Evolutionary conservation across 2,888 invertebrate species (phyloP), one percentile per base, ranked within the genome.

Genomic region (Hartigia nigra): DNA sequence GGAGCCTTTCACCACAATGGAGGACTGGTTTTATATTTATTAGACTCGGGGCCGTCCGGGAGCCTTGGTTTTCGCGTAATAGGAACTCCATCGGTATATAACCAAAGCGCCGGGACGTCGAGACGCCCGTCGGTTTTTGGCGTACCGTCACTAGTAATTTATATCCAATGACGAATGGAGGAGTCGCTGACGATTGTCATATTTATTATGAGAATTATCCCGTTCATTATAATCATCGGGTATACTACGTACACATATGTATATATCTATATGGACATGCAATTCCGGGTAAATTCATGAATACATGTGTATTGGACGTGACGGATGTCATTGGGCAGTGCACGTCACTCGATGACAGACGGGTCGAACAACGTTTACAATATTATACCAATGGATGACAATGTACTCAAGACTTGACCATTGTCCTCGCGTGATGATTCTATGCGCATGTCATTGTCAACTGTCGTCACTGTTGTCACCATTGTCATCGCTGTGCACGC

Each of bases 21-120:
- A 32, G 87, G 82, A 84, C 76, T 84, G 87, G 87, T 88, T 87
- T 72, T 88, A 88, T 87, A 88, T 88, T 88, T 88, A 88, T 87
- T 87, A 88, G 85, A 86, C 86, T 86, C 82, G 85, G 84, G 85
- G 87, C 87, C 84, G 55, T 69, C 37, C 76, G 37, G 77, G 74
- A 31, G 70, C 75, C 31, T 74, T 75, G 78, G 79, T 81, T 83
- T 83, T 80, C 77, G 55, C 23, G 55, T 55, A 23, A 55, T 55
- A 9, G 23, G 55, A 23, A 55, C 55, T 55, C 14, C 55, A 9
- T 55, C 23, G 55, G 23, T 55, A 82, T 81, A 78, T 76, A 78
- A 76, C 79, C 82, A 80, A 78, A 81, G 76, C 70, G 80, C 69
- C 74, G 55, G 55, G 75, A 75, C 77, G 76, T 36, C 70, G 70